Conservation (phyloP, 2,888 invertebrate species). For the Pecten maximus region DNA sequence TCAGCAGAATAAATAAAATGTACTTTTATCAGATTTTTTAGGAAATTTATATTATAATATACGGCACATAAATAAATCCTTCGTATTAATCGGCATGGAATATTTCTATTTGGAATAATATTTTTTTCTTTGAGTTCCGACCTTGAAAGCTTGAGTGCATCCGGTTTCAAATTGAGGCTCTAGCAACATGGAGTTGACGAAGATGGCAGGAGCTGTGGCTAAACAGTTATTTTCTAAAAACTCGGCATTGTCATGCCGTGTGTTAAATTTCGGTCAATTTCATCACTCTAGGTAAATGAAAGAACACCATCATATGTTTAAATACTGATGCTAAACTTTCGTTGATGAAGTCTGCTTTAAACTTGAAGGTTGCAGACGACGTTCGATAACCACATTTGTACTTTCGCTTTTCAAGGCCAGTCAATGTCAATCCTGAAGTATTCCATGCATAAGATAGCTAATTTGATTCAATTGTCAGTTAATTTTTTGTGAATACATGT, state of each 20-base stretch:
- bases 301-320: background rate
- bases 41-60: too few relatives aligned
- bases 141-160: constrained; percentile 33
- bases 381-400: background rate
- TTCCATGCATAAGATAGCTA: background rate
- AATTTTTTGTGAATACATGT: background rate
- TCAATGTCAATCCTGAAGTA: background rate
- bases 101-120: background rate
- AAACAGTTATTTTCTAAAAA: constrained; percentile 8
- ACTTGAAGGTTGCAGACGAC: background rate
- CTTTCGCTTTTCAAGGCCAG: constrained; percentile 27
- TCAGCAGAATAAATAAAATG: background rate
- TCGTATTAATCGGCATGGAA: background rate
- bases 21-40: too few relatives aligned
- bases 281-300: background rate
- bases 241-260: constrained; percentile 6
- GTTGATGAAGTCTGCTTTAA: background rate
- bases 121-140: background rate
- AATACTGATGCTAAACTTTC: background rate
- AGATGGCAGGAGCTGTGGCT: constrained; percentile 40
- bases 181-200: constrained; percentile 40
- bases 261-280: background rate
- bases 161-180: constrained; percentile 46
- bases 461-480: background rate
- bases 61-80: background rate